Evolutionary conservation across 2,797 vertebrate species (phyloP).

Genomic region (Myripristis murdjan): DNA sequence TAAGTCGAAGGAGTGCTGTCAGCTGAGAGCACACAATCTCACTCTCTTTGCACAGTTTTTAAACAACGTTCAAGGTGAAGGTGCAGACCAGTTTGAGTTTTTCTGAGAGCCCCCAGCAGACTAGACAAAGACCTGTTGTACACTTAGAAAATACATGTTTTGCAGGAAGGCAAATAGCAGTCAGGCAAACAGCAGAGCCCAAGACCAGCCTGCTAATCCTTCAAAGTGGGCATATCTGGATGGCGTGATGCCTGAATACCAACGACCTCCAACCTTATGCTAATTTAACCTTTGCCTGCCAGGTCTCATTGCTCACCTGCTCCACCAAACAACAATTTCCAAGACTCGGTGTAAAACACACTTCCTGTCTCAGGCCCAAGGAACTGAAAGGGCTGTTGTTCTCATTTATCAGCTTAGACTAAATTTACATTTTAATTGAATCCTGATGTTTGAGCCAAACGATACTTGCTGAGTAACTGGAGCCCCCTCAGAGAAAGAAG

Average conservation of each 20-base stretch:
- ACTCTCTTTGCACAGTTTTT: constrained; percentile 41
- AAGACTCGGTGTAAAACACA: constrained; percentile 40
- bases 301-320: constrained; percentile 52
- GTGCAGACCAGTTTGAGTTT: constrained; percentile 56
- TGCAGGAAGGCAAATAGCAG: constrained; percentile 17
- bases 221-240: constrained; percentile 10
- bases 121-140: constrained; percentile 50
- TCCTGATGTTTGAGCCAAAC: constrained; percentile 73
- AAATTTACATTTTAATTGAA: constrained; percentile 86
- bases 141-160: constrained; percentile 28
- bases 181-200: constrained; percentile 19
- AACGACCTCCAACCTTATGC: constrained; percentile 48
- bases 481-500: constrained; percentile 57
- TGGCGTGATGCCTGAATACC: constrained; percentile 29
- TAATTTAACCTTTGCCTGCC: constrained; percentile 42
- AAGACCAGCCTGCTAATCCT: constrained; percentile 45
- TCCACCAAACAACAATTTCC: constrained; percentile 43
- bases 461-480: constrained; percentile 69
- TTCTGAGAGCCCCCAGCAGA: constrained; percentile 55
- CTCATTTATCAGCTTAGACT: constrained; percentile 74
- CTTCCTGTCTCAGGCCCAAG: constrained; percentile 61
- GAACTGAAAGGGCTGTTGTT: constrained; percentile 66
- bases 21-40: constrained; percentile 53
- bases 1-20: constrained; percentile 43
- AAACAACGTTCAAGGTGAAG: constrained; percentile 53